Base-by-base conservation (phyloP, 2,797 vertebrate species). In the Notolabrus celidotus region DNA sequence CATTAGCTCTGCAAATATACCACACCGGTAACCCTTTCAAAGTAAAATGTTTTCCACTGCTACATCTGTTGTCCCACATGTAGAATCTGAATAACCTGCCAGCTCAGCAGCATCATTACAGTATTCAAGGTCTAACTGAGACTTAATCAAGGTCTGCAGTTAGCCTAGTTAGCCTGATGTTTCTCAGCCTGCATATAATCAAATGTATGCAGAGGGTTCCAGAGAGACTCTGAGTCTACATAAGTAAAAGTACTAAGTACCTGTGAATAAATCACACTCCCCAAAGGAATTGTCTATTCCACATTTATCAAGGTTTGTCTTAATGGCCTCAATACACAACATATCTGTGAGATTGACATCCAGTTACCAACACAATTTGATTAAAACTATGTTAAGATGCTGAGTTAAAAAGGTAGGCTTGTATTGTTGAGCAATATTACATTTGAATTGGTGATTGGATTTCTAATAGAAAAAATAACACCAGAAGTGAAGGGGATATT, bases 111-210 rank as follows among this genome's bases (percentile, higher is more conserved):
- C 27, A 29, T 69, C 14, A 33, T 59, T 77, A 42, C 29, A 69
- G 45, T 55, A 27, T 65, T 77, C 36, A 61, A 71, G 49, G 54
- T 47, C 31, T 64, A 34, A 47, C 20, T 29, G 34, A 66, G 67
- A 74, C 67, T 76, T 45, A 79, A 85, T 85, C 45, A 78, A 67
- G 63, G 64, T 70, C 65, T 76, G 36, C 25, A 39, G 54, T 58
- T 39, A 46, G 58, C 34, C 7, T 25, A 39, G 54, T 58, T 39
- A 46, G 55, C 34, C 7, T 63, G 54, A 42, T 53, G 47, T 49
- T 56, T 64, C 10, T 58, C 50, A 51, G 47, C 20, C 41, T 79
- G 59, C 33, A 43, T 66, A 55, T 80, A 68, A 80, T 82, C 78
- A 73, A 71, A 79, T 58, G 65, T 63, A 77, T 71, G 71, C 43